phyloP scores from a whole-genome alignment of 1,140 invertebrate genomes.

The Helicoverpa armigera region DNA sequence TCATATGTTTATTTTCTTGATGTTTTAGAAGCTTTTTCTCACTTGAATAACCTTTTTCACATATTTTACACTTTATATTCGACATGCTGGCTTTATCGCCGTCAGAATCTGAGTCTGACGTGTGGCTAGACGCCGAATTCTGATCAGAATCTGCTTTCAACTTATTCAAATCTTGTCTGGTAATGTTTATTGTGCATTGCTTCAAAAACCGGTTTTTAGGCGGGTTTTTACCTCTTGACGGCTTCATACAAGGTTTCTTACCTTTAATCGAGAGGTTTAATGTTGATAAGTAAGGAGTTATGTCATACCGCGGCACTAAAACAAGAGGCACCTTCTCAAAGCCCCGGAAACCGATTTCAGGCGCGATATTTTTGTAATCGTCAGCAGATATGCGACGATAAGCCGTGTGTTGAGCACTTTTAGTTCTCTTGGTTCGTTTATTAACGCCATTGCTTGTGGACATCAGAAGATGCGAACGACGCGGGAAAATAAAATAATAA shows the following conservation, averaged over 20 bases:
- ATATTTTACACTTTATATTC: slow-evolving; percentile 71
- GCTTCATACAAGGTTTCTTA: slow-evolving; percentile 7
- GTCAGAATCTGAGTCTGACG: slow-evolving; percentile 44
- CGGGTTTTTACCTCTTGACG: neutral
- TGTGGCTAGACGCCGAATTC: neutral
- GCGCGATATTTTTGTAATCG: slow-evolving; percentile 52
- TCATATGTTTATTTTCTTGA: slow-evolving; percentile 73
- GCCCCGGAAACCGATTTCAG: slow-evolving; percentile 61
- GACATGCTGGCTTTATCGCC: slow-evolving; percentile 50
- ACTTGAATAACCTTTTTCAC: slow-evolving; percentile 67
- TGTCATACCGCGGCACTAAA: slow-evolving; percentile 63
- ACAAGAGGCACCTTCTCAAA: slow-evolving; percentile 70
- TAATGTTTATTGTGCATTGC: slow-evolving; percentile 63
- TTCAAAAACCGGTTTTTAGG: slow-evolving; percentile 13
- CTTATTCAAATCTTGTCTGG: slow-evolving; percentile 63
- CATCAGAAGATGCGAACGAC: slow-evolving; percentile 58
- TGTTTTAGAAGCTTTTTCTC: slow-evolving; percentile 73
- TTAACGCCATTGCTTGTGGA: slow-evolving; percentile 62
- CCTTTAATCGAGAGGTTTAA: too few species aligned
- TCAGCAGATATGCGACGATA: slow-evolving; percentile 7
- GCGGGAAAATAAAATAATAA: slow-evolving; percentile 66
- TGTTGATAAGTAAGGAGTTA: slow-evolving; percentile 64
- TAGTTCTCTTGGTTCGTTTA: slow-evolving; percentile 1
- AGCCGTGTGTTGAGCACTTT: neutral
- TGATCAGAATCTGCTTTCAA: slow-evolving; percentile 55